Conservation (phyloP, 2,113 vertebrate genomes). For the Caranx melampygus region DNA sequence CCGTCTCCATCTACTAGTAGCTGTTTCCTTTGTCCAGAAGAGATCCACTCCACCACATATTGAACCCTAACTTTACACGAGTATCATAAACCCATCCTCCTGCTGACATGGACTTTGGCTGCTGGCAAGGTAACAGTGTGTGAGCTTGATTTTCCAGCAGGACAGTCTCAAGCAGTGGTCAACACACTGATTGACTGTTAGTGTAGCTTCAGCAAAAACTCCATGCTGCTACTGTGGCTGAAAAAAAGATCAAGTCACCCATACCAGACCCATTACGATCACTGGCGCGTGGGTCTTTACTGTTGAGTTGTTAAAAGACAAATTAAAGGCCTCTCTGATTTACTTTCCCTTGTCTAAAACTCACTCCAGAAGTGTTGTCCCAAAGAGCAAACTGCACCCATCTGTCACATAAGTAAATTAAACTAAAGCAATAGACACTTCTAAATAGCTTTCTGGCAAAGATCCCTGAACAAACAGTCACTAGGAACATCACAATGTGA, state of each 20-base stretch:
- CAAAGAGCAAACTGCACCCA: conserved; percentile 56
- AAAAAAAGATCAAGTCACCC: background rate
- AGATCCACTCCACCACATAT: too few species aligned
- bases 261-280: background rate
- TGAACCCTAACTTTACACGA: too few species aligned
- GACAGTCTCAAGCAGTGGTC: background rate
- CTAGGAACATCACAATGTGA: conserved; percentile 39
- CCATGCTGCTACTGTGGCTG: background rate
- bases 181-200: background rate
- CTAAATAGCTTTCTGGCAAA: conserved; percentile 51
- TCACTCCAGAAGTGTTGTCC: background rate
- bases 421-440: conserved; percentile 54
- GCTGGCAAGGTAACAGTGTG: too few species aligned
- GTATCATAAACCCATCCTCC: too few species aligned
- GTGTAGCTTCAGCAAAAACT: background rate
- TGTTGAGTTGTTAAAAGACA: background rate
- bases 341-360: conserved; percentile 47
- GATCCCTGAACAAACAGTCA: conserved; percentile 49
- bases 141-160: too few species aligned
- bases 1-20: too few species aligned
- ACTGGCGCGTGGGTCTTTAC: background rate
- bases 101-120: too few species aligned
- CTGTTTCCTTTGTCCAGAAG: too few species aligned
- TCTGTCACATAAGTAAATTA: conserved; percentile 58
- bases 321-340: conserved; percentile 8